Evolutionary conservation across 2,113 vertebrate species (phyloP).

Genomic region (Pungitius pungitius): DNA sequence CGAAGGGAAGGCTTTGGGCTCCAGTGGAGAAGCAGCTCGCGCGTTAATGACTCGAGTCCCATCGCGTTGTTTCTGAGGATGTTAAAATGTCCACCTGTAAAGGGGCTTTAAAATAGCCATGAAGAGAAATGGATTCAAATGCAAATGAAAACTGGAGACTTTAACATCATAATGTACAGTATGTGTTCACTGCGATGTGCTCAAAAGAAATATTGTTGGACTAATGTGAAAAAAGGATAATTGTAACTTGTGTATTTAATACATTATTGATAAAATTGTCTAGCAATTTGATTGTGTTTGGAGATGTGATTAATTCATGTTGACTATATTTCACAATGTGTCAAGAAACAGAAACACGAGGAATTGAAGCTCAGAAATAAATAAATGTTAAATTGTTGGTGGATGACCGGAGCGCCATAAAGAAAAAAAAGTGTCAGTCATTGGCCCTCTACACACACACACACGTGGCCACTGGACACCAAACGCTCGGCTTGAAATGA

Average conservation of each 20-base stretch:
- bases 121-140: background rate
- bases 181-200: background rate
- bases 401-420: background rate
- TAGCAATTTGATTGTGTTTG: background rate
- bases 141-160: background rate
- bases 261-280: background rate
- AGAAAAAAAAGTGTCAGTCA: background rate
- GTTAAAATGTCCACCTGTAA: slow-evolving; percentile 41
- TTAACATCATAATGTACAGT: background rate
- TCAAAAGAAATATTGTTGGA: background rate
- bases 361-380: background rate
- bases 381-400: background rate
- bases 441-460: too few relatives aligned
- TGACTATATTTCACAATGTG: background rate
- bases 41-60: slow-evolving; percentile 54
- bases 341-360: background rate
- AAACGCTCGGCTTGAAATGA: slow-evolving; percentile 7
- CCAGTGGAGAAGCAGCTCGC: slow-evolving; percentile 54
- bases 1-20: slow-evolving; percentile 45
- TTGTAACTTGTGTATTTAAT: background rate
- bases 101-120: slow-evolving; percentile 44
- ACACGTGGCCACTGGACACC: background rate
- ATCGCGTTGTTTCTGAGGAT: slow-evolving; percentile 31
- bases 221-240: background rate
- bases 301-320: background rate